Evolutionary conservation across 1,140 invertebrate species (phyloP).

Genomic region (Drosophila persimilis): DNA sequence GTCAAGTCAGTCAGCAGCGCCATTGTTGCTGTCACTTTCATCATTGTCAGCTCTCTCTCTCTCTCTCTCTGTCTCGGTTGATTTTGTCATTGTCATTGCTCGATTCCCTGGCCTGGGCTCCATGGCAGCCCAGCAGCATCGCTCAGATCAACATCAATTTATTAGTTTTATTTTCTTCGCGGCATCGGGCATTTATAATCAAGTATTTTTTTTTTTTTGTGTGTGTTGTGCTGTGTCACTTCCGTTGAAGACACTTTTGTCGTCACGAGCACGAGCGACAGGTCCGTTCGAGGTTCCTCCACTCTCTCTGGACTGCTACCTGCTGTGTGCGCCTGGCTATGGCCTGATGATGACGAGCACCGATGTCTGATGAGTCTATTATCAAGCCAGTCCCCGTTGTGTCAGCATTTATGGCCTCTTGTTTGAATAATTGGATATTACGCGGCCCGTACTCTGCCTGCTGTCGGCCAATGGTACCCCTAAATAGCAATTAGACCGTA

Average conservation of each 20-base stretch:
- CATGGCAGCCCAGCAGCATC: conserved; percentile 11
- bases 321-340: conserved; percentile 21
- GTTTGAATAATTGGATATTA: conserved; percentile 69
- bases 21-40: conserved; percentile 75
- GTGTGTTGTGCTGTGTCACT: conserved; percentile 60
- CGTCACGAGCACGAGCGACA: conserved; percentile 71
- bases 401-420: conserved; percentile 70
- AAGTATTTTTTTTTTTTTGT: conserved; percentile 49
- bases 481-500: conserved; percentile 76
- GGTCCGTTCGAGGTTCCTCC: conserved; percentile 19
- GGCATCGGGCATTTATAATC: conserved; percentile 66
- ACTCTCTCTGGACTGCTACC: no score
- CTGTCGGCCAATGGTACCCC: conserved; percentile 44
- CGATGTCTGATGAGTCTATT: conserved; percentile 71
- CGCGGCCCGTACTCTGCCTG: conserved; percentile 15
- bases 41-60: conserved; percentile 65
- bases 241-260: conserved; percentile 71
- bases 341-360: conserved; percentile 24
- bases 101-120: not conserved
- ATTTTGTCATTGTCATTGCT: conserved; percentile 77
- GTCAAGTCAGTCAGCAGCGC: conserved; percentile 26
- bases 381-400: conserved; percentile 45
- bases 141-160: conserved; percentile 68
- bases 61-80: conserved; percentile 8
- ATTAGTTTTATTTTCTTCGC: conserved; percentile 76